phyloP scores from a whole-genome alignment of 2,888 invertebrate species.

The Bedellia somnulentella region DNA sequence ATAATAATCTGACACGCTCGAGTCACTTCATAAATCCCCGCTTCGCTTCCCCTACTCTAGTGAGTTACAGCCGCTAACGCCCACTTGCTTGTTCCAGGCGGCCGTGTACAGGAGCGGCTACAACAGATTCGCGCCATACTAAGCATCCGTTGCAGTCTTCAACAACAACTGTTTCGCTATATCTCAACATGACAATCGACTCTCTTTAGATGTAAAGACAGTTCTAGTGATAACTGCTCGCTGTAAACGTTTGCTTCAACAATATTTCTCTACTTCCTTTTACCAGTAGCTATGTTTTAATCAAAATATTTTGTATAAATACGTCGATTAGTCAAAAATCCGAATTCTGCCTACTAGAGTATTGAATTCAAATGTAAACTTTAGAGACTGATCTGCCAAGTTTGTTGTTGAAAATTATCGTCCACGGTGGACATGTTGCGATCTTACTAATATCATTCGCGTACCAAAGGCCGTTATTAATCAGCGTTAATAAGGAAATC shows the following conservation, averaged over 20 bases:
- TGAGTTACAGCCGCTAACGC: too few relatives aligned
- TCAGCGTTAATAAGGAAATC: too few relatives aligned
- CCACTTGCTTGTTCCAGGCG: too few relatives aligned
- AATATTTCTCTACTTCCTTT: constrained; percentile 10
- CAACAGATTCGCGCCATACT: constrained; percentile 94
- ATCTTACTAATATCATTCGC: constrained; percentile 19
- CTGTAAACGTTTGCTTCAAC: constrained; percentile 40
- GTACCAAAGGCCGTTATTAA: constrained; percentile 62
- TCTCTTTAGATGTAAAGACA: constrained; percentile 60
- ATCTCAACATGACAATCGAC: constrained; percentile 60
- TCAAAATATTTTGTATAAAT: background rate
- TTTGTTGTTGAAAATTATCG: constrained; percentile 4
- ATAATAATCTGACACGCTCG: too few relatives aligned
- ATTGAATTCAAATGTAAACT: constrained; percentile 6
- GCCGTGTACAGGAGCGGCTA: constrained; percentile 92
- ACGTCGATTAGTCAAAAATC: background rate
- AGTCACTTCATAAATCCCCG: too few relatives aligned
- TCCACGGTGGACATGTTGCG: constrained; percentile 2
- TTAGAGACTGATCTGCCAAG: constrained; percentile 8
- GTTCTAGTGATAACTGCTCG: constrained; percentile 47
- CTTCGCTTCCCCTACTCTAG: too few relatives aligned
- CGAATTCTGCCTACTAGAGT: constrained; percentile 4
- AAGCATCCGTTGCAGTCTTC: constrained; percentile 53
- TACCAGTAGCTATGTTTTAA: constrained; percentile 2
- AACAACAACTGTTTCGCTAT: too few relatives aligned